Percentiles rank a stretch among this genome's conserved stretches.
Conservation (phyloP, 2,113 vertebrate genomes). For the Herpailurus yagouaroundi region DNA sequence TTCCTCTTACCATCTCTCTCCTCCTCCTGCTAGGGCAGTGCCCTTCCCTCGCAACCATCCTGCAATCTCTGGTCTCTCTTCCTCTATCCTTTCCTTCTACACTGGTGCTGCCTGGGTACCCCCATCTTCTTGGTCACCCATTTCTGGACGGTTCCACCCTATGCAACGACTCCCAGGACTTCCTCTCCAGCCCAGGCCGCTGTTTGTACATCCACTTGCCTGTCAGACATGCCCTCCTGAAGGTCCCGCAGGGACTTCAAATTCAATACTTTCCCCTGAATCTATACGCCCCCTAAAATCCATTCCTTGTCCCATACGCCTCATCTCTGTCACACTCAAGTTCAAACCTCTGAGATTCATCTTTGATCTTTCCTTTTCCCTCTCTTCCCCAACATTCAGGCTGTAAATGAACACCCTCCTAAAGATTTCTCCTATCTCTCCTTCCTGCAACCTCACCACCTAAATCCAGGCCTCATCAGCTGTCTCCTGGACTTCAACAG, state of each 20-base stretch:
- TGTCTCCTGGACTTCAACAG: background rate
- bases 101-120: background rate
- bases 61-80: background rate
- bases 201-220: background rate
- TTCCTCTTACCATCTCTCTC: background rate
- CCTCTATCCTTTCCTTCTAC: background rate
- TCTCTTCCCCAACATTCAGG: background rate
- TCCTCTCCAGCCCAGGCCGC: background rate
- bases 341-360: background rate
- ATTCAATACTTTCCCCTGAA: background rate
- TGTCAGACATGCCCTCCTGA: too few relatives aligned
- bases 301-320: background rate
- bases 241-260: background rate
- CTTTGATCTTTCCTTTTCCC: background rate
- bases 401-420: background rate
- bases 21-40: background rate
- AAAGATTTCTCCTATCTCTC: background rate
- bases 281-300: background rate
- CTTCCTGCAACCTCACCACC: background rate
- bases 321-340: background rate
- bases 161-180: accelerated
- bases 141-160: background rate
- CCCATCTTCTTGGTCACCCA: background rate
- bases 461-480: background rate
- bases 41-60: background rate